These are phyloP conservation scores for Gerosis bhagava DNA, from an alignment of 2,888 invertebrate genomes.

Conservation along the genomic window DNA sequence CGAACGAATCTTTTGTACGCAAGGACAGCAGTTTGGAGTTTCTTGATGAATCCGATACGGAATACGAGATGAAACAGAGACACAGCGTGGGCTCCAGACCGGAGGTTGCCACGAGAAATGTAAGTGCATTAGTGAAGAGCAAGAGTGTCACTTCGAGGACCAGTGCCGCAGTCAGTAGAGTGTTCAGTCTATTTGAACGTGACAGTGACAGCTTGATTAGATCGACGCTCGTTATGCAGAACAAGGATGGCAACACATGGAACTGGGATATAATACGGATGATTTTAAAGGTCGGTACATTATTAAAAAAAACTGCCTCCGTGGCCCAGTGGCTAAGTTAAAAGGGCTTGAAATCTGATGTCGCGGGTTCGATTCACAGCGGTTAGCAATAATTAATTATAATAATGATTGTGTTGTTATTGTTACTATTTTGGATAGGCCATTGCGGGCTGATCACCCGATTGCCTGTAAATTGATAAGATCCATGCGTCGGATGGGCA, in stretches of 20 bases:
- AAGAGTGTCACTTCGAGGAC: constrained; percentile 74
- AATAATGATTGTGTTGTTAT: too few species aligned
- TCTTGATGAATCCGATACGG: constrained; percentile 67
- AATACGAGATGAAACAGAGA: constrained; percentile 63
- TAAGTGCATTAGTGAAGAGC: constrained; percentile 72
- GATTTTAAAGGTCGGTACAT: constrained; percentile 85
- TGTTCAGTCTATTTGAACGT: constrained; percentile 80
- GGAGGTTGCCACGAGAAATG: constrained; percentile 67
- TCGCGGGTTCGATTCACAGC: too few species aligned
- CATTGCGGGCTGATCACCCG: too few species aligned
- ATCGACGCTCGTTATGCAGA: constrained; percentile 91
- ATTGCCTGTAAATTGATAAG: too few species aligned
- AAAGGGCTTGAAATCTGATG: too few species aligned
- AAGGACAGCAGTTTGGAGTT: constrained; percentile 67
- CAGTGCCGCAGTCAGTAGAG: constrained; percentile 65
- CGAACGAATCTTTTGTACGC: constrained; percentile 43
- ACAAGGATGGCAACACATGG: constrained; percentile 93
- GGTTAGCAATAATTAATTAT: too few species aligned
- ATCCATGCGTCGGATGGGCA: too few species aligned
- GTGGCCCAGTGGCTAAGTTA: too few species aligned
- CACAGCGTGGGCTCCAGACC: constrained; percentile 72
- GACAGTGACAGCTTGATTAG: constrained; percentile 87
- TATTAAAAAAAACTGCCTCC: too few species aligned
- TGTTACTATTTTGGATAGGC: too few species aligned
- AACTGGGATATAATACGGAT: constrained; percentile 96